phyloP scores from a whole-genome alignment of 1,140 invertebrate genomes.

The Geopemphigus sp. region DNA sequence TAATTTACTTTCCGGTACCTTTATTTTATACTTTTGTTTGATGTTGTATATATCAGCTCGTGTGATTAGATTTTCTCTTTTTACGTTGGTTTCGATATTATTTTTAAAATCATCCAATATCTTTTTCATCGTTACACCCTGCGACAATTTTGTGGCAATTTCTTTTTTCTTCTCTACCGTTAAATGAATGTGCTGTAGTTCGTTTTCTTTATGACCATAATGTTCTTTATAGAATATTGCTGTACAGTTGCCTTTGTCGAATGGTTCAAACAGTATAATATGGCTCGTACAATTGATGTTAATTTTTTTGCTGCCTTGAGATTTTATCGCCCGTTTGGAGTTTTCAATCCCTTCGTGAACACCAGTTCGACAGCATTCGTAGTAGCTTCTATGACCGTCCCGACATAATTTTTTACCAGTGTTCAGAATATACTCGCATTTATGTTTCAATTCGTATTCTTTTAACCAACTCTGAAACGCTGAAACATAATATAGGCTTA shows the following conservation, averaged over 20 bases:
- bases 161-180: neutral
- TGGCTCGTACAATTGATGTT: neutral
- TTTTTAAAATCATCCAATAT: neutral
- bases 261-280: neutral
- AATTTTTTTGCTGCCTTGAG: neutral
- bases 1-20: neutral
- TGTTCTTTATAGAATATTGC: neutral
- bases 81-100: neutral
- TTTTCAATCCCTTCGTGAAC: neutral
- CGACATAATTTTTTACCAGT: neutral
- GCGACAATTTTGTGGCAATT: neutral
- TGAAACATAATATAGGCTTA: neutral
- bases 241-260: neutral
- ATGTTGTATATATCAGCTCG: neutral
- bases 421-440: neutral
- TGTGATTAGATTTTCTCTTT: neutral
- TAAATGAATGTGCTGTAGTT: neutral
- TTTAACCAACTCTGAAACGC: neutral
- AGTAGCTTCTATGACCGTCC: neutral
- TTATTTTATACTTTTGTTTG: neutral
- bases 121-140: neutral
- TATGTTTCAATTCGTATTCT: neutral
- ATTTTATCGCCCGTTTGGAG: neutral
- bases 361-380: neutral
- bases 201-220: conserved; percentile 1